Evolutionary conservation across 64 coral and sea anemone genomes (phyloP).

Genomic region (Stichodactyla helianthus): DNA sequence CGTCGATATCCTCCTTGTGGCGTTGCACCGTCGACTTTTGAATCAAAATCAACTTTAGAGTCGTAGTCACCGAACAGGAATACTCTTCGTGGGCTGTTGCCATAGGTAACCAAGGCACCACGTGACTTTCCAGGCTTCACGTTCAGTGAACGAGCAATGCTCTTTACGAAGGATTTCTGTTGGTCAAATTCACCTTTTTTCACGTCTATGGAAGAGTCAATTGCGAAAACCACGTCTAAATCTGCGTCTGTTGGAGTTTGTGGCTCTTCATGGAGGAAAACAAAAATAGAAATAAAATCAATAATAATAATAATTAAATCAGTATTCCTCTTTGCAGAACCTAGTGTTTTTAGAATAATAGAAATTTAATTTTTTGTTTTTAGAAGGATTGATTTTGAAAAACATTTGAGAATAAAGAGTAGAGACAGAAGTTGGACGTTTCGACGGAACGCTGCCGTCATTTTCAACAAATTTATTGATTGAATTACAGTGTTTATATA

Average conservation of each 20-base stretch:
- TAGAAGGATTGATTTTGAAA: too few relatives aligned
- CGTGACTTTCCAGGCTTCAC: conserved; percentile 39
- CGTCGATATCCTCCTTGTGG: conserved; percentile 47
- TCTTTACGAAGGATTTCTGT: conserved; percentile 67
- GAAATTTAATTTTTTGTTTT: too few relatives aligned
- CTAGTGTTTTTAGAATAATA: too few relatives aligned
- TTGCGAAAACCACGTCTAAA: conserved; percentile 48
- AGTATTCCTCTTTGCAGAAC: too few relatives aligned
- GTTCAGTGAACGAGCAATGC: conserved; percentile 44
- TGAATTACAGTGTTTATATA: too few relatives aligned
- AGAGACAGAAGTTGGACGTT: too few relatives aligned
- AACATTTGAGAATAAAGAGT: too few relatives aligned
- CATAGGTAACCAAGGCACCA: conserved; percentile 38
- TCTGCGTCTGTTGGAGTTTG: conserved; percentile 2
- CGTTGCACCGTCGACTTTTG: conserved; percentile 40
- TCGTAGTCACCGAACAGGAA: conserved; percentile 34
- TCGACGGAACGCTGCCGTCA: too few relatives aligned
- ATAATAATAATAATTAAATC: too few relatives aligned
- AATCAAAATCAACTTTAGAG: conserved; percentile 23
- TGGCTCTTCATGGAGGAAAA: not conserved
- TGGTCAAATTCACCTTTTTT: conserved; percentile 34
- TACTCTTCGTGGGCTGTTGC: conserved; percentile 23
- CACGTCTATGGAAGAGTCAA: not conserved
- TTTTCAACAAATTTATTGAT: too few relatives aligned
- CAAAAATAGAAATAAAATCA: too few relatives aligned